Evolutionary conservation across 2,113 vertebrate genomes (phyloP), one percentile per base, ranked within the genome.

Genomic region (Cyprinodon variegatus): DNA sequence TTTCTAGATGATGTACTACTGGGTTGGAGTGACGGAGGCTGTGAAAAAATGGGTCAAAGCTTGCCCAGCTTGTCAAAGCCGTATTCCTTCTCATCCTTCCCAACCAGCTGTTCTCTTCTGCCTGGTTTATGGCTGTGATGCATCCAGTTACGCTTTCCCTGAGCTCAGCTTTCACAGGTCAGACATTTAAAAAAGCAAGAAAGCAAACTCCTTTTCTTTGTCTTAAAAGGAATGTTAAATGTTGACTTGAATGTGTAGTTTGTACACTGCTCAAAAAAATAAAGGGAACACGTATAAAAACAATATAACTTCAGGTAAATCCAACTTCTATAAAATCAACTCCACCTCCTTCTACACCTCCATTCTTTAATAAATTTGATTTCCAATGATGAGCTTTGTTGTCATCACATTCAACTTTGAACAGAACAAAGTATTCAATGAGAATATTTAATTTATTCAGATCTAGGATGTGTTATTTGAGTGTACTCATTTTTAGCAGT

Each of bases 111-210:
- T 91, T 57, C 78, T 50, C 10, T 83, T 74, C 84, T 89, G 90
- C 67, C 64, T 91, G 48, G 89, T 84, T 4, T 89, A 92, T 39
- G 81, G 90, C 74, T 88, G 90, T 62, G 83, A 89, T 1, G 65
- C 81, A 5, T 86, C 81, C 81, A 89, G 84, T 61, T 87, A 62
- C 68, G 39, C 79, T 4, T 17, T 74, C 64, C 81, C 86, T 0
- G 74, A 86, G 4, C 83, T 74, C 77, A 74, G 64, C 69, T 91
- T 89, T 76, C 84, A 88, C 86, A 83, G 79, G 89, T 90, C 61
- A 69, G 70, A 43, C 57, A 61, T 60, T 57, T 9, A 20, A 57
- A 8, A 57, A n/a, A 20, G n/a, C 7, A 57, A 41, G 41, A 6
- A 4, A 53, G 6, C 17, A 20, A 53, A 53, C 6, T 8, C 17